Percentiles rank a stretch among this genome's conserved stretches.
These are phyloP conservation scores for Seriola quinqueradiata DNA, from an alignment of 2,113 vertebrate species.

Conservation along the genomic window DNA sequence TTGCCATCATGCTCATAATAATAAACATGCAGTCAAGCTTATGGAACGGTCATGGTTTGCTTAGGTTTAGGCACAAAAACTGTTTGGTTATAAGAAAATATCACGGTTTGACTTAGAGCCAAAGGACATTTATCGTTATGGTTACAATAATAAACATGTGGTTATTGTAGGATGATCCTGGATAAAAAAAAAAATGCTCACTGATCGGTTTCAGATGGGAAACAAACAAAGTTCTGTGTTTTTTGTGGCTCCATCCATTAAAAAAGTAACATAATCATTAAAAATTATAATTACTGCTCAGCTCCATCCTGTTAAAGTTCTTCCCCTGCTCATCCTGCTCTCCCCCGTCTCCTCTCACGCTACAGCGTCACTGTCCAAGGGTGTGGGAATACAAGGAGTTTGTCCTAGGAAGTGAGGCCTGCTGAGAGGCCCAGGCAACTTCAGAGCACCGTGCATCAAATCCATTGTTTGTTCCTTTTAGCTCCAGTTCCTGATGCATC, in stretches of 20 bases:
- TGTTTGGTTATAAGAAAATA: not conserved
- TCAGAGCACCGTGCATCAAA: conserved; percentile 28
- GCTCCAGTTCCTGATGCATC: conserved; percentile 46
- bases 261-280: not conserved
- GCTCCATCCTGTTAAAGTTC: conserved; percentile 75
- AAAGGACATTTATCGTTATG: not conserved
- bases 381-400: conserved; percentile 67
- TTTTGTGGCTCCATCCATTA: not conserved
- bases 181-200: not conserved
- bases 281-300: conserved; percentile 71
- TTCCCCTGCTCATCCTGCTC: conserved; percentile 30
- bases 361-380: conserved; percentile 48
- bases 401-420: conserved; percentile 34
- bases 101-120: not conserved
- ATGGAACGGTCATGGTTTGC: not conserved
- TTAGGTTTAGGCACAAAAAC: not conserved
- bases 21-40: not conserved
- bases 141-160: not conserved
- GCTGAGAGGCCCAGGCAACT: conserved; percentile 24
- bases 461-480: conserved; percentile 58
- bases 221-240: not conserved
- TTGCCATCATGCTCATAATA: not conserved
- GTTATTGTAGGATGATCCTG: not conserved
- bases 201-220: not conserved
- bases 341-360: conserved; percentile 32